Evolutionary conservation across 2,888 invertebrate species (phyloP), one percentile per base, ranked within the genome.

Genomic region (Xiphydria camelus): DNA sequence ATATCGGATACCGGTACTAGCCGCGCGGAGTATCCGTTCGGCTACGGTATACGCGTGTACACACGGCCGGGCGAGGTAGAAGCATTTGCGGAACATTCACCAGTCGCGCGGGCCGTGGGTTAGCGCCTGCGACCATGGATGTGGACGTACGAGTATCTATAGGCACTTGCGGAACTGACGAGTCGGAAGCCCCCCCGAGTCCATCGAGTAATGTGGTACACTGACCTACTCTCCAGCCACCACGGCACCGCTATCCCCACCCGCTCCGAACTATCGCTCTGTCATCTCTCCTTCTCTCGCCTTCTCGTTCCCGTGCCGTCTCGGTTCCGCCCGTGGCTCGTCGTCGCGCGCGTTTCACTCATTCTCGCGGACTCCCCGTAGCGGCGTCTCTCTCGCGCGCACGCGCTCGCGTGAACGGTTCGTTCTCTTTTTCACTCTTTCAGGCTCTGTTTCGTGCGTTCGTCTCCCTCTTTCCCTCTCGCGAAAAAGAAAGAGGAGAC

Each of bases 141-240:
- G 29, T 15, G 12, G 9, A n/a, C 29, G 29, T 29, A 37, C 25
- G 20, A 10, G 33, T 25, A 20, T 12, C 23, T 37, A 37, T 32
- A 50, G 46, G 41, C 45, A 53, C 47, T 57, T 49, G 56, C 59
- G 59, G 59, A 59, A 59, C 61, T 53, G 53, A 49, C 43, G 21
- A 44, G 38, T 68, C 68, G 69, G 67, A 69, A 68, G 68, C 59
- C 64, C 49, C 51, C 49, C 57, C 46, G 39, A 32, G 53, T 59
- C 62, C 64, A 65, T 63, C 68, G 65, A 66, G 64, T 68, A 66
- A 70, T 69, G 71, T 74, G 73, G 75, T 75, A 74, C 73, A 74
- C 73, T 75, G 74, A 75, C 74, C 75, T 74, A 74, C 75, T 74
- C 71, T 73, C 59, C 49, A 59, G 61, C 52, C 53, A 57, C 55